Base-by-base conservation (phyloP, 2,888 invertebrate genomes). In the Drosophila fulvimacula region DNA sequence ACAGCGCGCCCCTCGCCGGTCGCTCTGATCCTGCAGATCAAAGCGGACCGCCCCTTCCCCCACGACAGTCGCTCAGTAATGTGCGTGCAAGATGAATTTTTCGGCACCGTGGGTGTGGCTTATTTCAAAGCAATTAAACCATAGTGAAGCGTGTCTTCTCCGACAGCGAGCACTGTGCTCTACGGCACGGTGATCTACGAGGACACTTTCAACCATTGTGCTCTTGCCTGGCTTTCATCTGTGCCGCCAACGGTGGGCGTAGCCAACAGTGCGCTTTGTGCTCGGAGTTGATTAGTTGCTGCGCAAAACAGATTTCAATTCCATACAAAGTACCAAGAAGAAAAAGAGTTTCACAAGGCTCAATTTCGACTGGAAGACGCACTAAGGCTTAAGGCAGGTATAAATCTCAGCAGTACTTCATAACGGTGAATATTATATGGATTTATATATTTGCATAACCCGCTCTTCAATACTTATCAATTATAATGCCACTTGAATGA, bases 111-210 rank as follows among this genome's bases (percentile, higher is more conserved):
- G 87, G 88, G 89, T 82, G 89, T 77, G 82, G 78, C 82, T 74
- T 88, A 88, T 89, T 89, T 82, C 85, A 89, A 89, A 81, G 86
- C 89, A 89, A 86, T 86, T 89, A 86, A 78, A 76, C 70, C 81
- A 70, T 68, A 77, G 61, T 74, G 88, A 89, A 85, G 85, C 85
- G 88, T 89, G 89, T 89, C 88, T 88, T 58, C 69, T 42, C 51
- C 44, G 75, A 52, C 42, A 36, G 61, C 19, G 0, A 34, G 27
- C 21, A 21, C 41, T 36, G n/a, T 9, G 49, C 42, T 15, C 24
- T 67, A 17, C 65, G 66, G 30, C 70, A 17, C 65, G 66, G 64
- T 88, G 87, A 84, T 87, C 78, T 73, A 78, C 89, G 85, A 85
- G 89, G 89, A 85, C 85, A 85, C 74, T 89, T 83, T 81, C 62